Base-by-base conservation (phyloP, 2,888 invertebrate genomes). In the Tribolium freemani region DNA sequence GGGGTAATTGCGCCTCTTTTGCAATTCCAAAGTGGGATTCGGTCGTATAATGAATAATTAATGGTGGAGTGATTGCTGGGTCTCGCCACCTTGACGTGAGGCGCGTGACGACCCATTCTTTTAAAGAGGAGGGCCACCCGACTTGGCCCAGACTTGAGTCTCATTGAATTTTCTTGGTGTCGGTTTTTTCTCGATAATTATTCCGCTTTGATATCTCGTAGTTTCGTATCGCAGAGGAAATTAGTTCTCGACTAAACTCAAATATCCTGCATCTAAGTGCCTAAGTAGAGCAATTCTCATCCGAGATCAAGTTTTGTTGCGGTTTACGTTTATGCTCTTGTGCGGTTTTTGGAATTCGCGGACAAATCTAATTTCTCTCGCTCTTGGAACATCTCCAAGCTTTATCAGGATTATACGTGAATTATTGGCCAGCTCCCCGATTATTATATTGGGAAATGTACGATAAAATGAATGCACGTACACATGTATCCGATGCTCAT, bases 21-120 rank as follows among this genome's bases (percentile, higher is more conserved):
- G 72, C 64, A 69, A 72, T 72, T 69, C 72, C 50, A 51, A 64
- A 72, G 72, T 69, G 58, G 72, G 69, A 63, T 63, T 57, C 56
- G 61, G 45, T 61, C 64, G 48, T 38, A 46, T 72, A 50, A 72
- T 72, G 72, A 72, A 72, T 72, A 72, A 72, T 72, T 72, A 72
- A 72, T 72, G 71, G 10, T 51, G 53, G 51, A 69, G 51, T 72
- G 69, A 72, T 72, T 72, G 69, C 64, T 38, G 44, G 69, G 46
- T 31, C 48, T 54, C 30, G 61, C 44, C 20, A 26, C 20, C 44
- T 60, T 61, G 67, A 67, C 69, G 60, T 58, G 51, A 38, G 38
- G 58, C 69, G 69, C 58, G 60, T 69, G 60, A 69, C 69, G 38
- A 57, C 46, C 26, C 10, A 45, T 60, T 46, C 54, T 51, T 48